A percentile compares a stretch with the other conserved stretches of the same genome.
These are phyloP conservation scores for Whitmania pigra DNA, from an alignment of 1,140 invertebrate genomes.

Conservation along the genomic window DNA sequence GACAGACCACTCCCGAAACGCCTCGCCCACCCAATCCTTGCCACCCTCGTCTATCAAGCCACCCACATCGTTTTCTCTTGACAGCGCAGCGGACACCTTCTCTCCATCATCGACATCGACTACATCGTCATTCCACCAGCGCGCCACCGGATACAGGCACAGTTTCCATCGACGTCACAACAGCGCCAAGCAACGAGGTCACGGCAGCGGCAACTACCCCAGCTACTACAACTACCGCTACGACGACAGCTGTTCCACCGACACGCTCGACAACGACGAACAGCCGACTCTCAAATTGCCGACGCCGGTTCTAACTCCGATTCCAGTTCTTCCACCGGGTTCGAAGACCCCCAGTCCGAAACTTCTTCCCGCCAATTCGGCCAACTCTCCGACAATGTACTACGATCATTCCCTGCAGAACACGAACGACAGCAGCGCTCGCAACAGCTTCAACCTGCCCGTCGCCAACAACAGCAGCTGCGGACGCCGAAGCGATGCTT, in stretches of 20 bases:
- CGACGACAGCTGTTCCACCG: slow-evolving; percentile 10
- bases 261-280: slow-evolving; percentile 5
- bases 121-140: background rate
- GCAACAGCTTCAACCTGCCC: background rate
- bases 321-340: too few relatives aligned
- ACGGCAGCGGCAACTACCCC: background rate
- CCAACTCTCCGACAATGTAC: background rate
- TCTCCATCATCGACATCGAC: background rate
- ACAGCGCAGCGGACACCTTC: background rate
- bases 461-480: background rate
- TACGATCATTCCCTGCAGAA: slow-evolving; percentile 1
- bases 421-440: background rate
- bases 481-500: background rate
- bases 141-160: slow-evolving; percentile 9
- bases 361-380: background rate
- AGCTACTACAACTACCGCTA: slow-evolving; percentile 11
- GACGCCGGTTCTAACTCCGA: background rate
- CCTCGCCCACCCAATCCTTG: background rate
- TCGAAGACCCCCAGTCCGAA: slow-evolving; percentile 11
- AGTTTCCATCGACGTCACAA: slow-evolving; percentile 8
- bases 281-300: background rate
- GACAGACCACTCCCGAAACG: background rate
- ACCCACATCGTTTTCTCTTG: background rate
- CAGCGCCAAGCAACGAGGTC: slow-evolving; percentile 8
- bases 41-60: background rate